Evolutionary conservation across 2,113 vertebrate species (phyloP).

Genomic region (Willisornis vidua): DNA sequence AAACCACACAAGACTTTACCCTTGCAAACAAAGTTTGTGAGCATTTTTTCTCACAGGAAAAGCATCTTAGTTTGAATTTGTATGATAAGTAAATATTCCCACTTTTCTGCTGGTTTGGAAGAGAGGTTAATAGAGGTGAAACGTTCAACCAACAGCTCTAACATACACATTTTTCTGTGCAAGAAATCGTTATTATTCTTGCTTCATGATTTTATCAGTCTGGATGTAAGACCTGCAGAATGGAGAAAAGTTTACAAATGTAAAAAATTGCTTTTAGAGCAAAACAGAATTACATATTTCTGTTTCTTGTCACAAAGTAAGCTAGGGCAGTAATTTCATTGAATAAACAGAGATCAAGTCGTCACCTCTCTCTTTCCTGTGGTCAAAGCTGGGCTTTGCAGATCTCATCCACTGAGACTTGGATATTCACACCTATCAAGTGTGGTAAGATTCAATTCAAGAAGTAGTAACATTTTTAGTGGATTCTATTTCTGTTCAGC

Average conservation of each 20-base stretch:
- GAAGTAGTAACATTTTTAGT: slow-evolving; percentile 16
- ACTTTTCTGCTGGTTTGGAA: slow-evolving; percentile 51
- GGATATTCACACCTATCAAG: slow-evolving; percentile 34
- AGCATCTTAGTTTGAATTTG: slow-evolving; percentile 46
- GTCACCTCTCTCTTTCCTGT: background rate
- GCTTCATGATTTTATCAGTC: slow-evolving; percentile 39
- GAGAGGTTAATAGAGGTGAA: slow-evolving; percentile 66
- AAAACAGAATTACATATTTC: background rate
- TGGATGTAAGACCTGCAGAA: background rate
- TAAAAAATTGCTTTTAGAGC: background rate
- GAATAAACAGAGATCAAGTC: background rate
- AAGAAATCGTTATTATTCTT: slow-evolving; percentile 31
- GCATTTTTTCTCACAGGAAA: slow-evolving; percentile 32
- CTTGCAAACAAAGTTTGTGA: slow-evolving; percentile 28
- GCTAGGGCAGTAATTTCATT: background rate
- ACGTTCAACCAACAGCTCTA: slow-evolving; percentile 27
- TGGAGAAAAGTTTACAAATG: background rate
- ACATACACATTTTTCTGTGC: slow-evolving; percentile 2
- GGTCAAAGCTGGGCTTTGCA: background rate
- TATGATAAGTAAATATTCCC: slow-evolving; percentile 56
- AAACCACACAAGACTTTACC: slow-evolving; percentile 2
- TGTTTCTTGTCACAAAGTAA: background rate
- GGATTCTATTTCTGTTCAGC: slow-evolving; percentile 43
- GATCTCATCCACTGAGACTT: background rate
- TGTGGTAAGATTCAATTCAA: slow-evolving; percentile 43